Evolutionary conservation across 2,113 vertebrate genomes (phyloP).

Genomic region (Laticauda colubrina): DNA sequence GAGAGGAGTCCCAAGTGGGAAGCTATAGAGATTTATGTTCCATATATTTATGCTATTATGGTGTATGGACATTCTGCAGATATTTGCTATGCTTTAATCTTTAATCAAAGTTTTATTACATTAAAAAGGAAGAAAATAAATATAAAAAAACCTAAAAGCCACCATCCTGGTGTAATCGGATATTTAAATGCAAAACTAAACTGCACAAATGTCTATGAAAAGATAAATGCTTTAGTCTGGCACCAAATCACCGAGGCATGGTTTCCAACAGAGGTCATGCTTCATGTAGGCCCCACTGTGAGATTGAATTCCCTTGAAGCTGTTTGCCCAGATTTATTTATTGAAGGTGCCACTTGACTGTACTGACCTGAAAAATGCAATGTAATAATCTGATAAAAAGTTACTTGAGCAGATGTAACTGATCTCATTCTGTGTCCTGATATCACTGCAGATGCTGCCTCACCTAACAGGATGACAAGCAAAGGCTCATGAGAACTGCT

Average conservation of each 20-base stretch:
- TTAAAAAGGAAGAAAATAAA: background rate
- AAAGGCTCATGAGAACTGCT: background rate
- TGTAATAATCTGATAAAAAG: background rate
- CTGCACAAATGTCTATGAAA: background rate
- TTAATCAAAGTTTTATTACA: background rate
- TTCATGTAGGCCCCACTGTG: background rate
- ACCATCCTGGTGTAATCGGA: background rate
- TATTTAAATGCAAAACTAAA: background rate
- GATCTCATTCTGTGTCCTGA: background rate
- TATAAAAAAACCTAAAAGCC: background rate
- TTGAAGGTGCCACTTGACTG: background rate
- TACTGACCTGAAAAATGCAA: background rate
- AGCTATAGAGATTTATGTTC: background rate
- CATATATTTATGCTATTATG: background rate
- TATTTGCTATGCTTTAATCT: background rate
- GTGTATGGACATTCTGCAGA: background rate
- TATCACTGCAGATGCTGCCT: background rate
- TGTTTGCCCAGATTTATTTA: background rate
- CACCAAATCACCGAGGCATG: background rate
- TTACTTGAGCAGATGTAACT: background rate
- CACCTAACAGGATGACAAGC: background rate
- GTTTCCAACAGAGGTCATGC: background rate
- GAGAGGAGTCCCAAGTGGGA: background rate
- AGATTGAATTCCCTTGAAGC: background rate
- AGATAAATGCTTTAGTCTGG: background rate